Base-by-base conservation (phyloP, 2,888 invertebrate genomes). In the Sinelater perroti region DNA sequence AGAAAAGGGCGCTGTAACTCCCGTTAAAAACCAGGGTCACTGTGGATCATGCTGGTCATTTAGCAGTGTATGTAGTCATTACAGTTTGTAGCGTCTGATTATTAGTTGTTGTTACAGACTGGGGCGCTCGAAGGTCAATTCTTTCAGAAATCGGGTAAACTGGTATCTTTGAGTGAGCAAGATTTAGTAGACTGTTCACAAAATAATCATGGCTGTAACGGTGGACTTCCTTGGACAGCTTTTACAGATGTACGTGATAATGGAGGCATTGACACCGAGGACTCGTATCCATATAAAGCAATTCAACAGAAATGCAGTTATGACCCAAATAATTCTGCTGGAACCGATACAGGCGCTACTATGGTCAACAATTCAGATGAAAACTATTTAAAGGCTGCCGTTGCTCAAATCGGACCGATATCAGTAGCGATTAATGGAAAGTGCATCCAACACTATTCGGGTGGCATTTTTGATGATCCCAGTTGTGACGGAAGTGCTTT, bases 21-120 rank as follows among this genome's bases (percentile, higher is more conserved):
- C n/a, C n/a, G n/a, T 96, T 64, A 95, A 96, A 79, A 89, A 96
- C 82, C 95, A 96, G 83, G 93, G 90, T 71, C 86, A 87, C 71
- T 95, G 95, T 78, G 95, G 94, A 59, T 92, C 92, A 2, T 95
- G 95, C 82, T 96, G 95, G 95, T 86, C 94, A 33, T 96, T 96
- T 83, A 93, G 93, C 71, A 81, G 91, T 13, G 88, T 89, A 78
- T 85, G 87, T 84, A 6, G 24, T 24, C 5, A 24, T 6, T 6
- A 24, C 8, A 24, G 8, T 24, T n/a, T n/a, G n/a, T n/a, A n/a
- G n/a, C n/a, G n/a, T n/a, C n/a, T n/a, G n/a, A n/a, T n/a, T n/a
- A n/a, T n/a, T n/a, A n/a, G n/a, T n/a, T 26, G 8, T 30, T 8
- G n/a, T 72, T 77, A 1, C 74, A 93, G 88, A 96, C 95, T 47